Conservation (phyloP, 2,888 invertebrate genomes). For the Epistrophella euchroma region DNA sequence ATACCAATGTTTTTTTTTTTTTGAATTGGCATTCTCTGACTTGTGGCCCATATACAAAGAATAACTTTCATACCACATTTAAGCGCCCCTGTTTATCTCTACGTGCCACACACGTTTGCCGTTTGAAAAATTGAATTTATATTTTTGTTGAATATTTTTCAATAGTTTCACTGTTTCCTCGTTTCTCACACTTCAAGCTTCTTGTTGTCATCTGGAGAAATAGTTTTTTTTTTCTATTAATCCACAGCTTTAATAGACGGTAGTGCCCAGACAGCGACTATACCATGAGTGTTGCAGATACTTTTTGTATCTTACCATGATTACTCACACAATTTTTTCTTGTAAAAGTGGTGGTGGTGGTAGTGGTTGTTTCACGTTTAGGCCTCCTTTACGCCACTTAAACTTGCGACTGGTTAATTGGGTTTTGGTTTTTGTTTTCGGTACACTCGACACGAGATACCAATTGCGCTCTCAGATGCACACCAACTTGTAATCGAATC, state of each 20-base stretch:
- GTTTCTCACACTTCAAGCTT: constrained; percentile 12
- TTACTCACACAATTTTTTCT: constrained; percentile 19
- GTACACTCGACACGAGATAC: constrained; percentile 43
- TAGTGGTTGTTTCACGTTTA: constrained; percentile 32
- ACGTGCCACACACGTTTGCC: constrained; percentile 4
- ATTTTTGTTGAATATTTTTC: constrained; percentile 36
- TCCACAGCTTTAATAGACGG: background rate
- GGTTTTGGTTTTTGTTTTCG: constrained; percentile 37
- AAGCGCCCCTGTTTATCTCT: background rate
- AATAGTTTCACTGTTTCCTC: constrained; percentile 36
- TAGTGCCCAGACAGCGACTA: constrained; percentile 26
- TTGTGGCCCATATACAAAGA: background rate
- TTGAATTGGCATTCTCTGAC: background rate
- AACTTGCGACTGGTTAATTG: constrained; percentile 54
- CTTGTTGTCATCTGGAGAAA: constrained; percentile 28
- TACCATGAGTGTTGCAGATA: constrained; percentile 23
- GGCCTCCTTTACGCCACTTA: constrained; percentile 54
- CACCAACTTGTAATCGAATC: constrained; percentile 57
- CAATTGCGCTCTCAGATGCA: constrained; percentile 67
- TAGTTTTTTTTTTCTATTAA: constrained; percentile 37
- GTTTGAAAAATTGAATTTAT: constrained; percentile 27
- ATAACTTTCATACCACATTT: background rate
- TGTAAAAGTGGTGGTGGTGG: background rate
- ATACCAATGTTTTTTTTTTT: too few species aligned
- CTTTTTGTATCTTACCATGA: constrained; percentile 11